These are phyloP conservation scores for Eupithecia inturbata DNA, from an alignment of 2,888 invertebrate species.

Conservation along the genomic window DNA sequence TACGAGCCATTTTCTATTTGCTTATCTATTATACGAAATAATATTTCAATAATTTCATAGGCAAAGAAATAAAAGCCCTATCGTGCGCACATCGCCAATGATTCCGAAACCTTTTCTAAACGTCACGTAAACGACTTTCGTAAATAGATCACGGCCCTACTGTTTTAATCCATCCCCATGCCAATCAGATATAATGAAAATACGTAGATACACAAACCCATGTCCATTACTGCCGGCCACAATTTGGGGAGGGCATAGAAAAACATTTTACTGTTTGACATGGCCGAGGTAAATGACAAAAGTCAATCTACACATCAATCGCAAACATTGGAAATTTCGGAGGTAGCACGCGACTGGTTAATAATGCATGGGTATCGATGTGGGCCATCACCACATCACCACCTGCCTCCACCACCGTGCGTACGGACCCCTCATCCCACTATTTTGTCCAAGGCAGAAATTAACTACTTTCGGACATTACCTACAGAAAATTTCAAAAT, in stretches of 20 bases:
- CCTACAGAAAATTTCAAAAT: background rate
- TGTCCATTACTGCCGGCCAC: slow-evolving; percentile 76
- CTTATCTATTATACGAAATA: slow-evolving; percentile 23
- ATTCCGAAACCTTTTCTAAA: slow-evolving; percentile 36
- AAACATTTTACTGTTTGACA: slow-evolving; percentile 82
- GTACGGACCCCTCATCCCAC: slow-evolving; percentile 60
- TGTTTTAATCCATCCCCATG: slow-evolving; percentile 75
- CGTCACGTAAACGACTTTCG: slow-evolving; percentile 42
- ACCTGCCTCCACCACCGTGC: slow-evolving; percentile 53
- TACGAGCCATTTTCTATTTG: slow-evolving; percentile 37
- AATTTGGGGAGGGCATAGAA: slow-evolving; percentile 77
- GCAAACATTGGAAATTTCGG: slow-evolving; percentile 83
- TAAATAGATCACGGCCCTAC: slow-evolving; percentile 61
- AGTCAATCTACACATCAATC: slow-evolving; percentile 84
- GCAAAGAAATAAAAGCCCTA: slow-evolving; percentile 25
- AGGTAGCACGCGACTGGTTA: slow-evolving; percentile 81
- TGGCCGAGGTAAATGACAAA: slow-evolving; percentile 82
- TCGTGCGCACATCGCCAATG: slow-evolving; percentile 42
- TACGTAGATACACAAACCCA: slow-evolving; percentile 71
- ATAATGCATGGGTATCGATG: slow-evolving; percentile 84
- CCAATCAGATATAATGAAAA: slow-evolving; percentile 75
- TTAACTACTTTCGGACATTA: slow-evolving; percentile 9
- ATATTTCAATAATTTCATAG: slow-evolving; percentile 31
- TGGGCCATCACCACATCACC: slow-evolving; percentile 73
- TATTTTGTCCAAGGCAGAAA: slow-evolving; percentile 11